Conservation (phyloP, 2,888 invertebrate genomes). For the Acholoe squamosa region DNA sequence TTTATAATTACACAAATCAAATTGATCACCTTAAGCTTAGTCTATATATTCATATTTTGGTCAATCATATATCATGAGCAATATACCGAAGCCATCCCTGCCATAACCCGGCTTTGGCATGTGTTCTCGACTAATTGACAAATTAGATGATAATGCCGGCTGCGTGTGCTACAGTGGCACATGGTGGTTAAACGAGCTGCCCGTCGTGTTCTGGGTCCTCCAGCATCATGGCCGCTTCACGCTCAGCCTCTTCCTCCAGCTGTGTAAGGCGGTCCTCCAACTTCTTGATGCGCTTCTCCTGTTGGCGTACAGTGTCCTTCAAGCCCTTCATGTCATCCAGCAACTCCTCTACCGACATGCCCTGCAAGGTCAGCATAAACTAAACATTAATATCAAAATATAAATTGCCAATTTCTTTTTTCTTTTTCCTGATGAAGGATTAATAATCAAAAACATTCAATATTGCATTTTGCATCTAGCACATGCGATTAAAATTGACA, state of each 20-base stretch:
- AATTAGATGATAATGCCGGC: background rate
- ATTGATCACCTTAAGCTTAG: too few species aligned
- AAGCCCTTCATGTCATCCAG: constrained; percentile 75
- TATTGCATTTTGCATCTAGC: too few species aligned
- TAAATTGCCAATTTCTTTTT: too few species aligned
- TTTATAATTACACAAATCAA: too few species aligned
- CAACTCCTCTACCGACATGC: constrained; percentile 68
- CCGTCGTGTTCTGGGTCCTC: constrained; percentile 57
- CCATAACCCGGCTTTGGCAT: constrained; percentile 17
- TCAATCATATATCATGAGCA: too few species aligned
- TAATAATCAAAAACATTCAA: too few species aligned
- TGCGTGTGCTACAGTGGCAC: background rate
- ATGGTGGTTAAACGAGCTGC: constrained; percentile 14
- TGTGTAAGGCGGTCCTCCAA: constrained; percentile 73
- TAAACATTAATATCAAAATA: too few species aligned
- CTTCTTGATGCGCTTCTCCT: constrained; percentile 75
- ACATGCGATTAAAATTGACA: too few species aligned
- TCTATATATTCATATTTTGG: too few species aligned
- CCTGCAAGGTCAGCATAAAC: background rate
- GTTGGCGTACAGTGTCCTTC: constrained; percentile 74
- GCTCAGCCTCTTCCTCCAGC: constrained; percentile 69
- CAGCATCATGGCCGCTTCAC: constrained; percentile 53
- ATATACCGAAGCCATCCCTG: too few species aligned
- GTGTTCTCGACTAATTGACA: background rate
- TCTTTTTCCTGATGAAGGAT: too few species aligned